Percentiles rank a stretch among this genome's conserved stretches.
phyloP scores from a whole-genome alignment of 2,888 invertebrate genomes.

The Zhuqinia jingwanae region DNA sequence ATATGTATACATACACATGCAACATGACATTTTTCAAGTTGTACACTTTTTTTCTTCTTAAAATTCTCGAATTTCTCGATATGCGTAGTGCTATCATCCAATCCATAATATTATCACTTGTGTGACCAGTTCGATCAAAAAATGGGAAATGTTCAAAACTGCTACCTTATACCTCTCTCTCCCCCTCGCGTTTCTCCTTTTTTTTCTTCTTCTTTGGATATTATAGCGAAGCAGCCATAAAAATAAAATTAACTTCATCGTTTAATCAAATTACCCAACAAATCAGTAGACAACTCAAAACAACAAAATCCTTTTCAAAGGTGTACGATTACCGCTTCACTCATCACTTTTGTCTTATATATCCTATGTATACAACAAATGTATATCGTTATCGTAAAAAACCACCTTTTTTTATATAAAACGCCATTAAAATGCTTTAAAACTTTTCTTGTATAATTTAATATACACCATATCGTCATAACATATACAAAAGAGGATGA shows the following conservation, averaged over 20 bases:
- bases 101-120: conserved; percentile 23
- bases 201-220: neutral
- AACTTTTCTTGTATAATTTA: neutral
- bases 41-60: neutral
- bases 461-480: no score
- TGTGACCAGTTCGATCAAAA: conserved; percentile 47
- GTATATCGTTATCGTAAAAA: conserved; percentile 12
- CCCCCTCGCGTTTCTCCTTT: no score
- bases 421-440: conserved; percentile 35
- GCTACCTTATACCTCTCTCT: conserved; percentile 21
- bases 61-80: neutral
- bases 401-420: conserved; percentile 35
- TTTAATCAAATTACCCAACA: conserved; percentile 63
- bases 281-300: conserved; percentile 41
- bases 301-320: conserved; percentile 36
- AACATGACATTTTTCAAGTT: neutral
- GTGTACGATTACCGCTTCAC: conserved; percentile 33
- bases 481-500: neutral
- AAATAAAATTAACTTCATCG: conserved; percentile 57
- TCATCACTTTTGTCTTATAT: no score
- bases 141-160: neutral
- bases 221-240: conserved; percentile 25
- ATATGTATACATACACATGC: neutral
- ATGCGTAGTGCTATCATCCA: no score
- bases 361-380: neutral